phyloP scores from a whole-genome alignment of 2,113 vertebrate species.

The Archocentrus centrarchus region DNA sequence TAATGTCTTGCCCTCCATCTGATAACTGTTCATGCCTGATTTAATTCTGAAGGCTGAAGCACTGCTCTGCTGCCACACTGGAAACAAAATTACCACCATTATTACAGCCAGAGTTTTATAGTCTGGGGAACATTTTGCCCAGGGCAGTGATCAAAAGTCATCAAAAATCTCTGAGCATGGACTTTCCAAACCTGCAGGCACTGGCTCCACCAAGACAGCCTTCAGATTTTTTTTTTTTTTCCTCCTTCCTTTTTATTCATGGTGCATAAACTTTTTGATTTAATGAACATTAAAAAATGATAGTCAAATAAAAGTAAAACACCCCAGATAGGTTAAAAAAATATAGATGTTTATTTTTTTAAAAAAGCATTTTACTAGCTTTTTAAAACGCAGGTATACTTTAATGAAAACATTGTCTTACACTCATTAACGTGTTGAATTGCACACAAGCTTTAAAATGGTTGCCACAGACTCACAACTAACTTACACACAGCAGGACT shows the following conservation, averaged over 20 bases:
- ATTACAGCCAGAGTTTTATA: background rate
- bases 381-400: too few species aligned
- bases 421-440: too few species aligned
- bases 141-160: background rate
- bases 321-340: too few species aligned
- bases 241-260: background rate
- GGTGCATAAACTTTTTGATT: background rate
- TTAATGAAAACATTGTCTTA: too few species aligned
- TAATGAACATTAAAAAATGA: background rate
- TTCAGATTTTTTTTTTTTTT: background rate
- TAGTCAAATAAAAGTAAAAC: background rate
- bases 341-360: too few species aligned
- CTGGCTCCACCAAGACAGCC: background rate
- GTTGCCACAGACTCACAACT: too few species aligned
- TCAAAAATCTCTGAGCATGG: background rate
- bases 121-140: background rate
- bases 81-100: background rate
- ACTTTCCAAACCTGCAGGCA: background rate
- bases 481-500: background rate
- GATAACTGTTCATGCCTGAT: background rate
- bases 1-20: fast-evolving
- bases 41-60: background rate
- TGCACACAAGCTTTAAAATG: too few species aligned
- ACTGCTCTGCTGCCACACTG: background rate
- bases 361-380: too few species aligned